Percentiles rank a stretch among this genome's conserved stretches.
These are phyloP conservation scores for Caradrina kadenii DNA, from an alignment of 2,888 invertebrate species.

Conservation along the genomic window DNA sequence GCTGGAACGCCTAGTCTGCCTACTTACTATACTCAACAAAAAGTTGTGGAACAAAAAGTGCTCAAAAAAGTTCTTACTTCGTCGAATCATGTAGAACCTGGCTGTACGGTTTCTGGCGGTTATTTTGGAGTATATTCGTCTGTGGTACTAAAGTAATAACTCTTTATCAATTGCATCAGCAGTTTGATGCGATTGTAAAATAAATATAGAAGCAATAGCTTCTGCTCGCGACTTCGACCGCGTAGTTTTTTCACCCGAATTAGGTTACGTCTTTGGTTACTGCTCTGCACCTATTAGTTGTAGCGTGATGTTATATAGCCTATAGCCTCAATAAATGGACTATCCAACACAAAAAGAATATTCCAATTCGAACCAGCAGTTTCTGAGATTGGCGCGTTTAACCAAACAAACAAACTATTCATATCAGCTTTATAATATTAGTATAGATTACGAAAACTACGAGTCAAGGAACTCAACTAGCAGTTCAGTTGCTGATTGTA, in stretches of 20 bases:
- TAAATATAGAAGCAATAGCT: slow-evolving; percentile 24
- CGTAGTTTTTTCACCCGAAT: no score
- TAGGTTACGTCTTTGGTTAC: no score
- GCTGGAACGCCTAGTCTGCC: no score
- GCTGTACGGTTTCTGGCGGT: neutral
- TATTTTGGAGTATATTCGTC: neutral
- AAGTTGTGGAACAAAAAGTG: slow-evolving; percentile 17
- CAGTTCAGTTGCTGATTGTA: neutral
- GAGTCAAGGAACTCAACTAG: slow-evolving; percentile 25
- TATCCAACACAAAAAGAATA: no score
- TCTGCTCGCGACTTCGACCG: no score
- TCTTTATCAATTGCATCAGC: slow-evolving; percentile 18
- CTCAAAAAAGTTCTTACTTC: slow-evolving; percentile 21
- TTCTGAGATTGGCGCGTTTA: no score
- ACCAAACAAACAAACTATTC: no score
- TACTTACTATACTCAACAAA: neutral
- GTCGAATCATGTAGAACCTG: neutral
- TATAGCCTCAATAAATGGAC: no score
- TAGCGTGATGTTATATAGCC: no score
- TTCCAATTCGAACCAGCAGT: no score
- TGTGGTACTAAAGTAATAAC: slow-evolving; percentile 3
- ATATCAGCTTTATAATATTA: no score
- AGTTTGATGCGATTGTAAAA: slow-evolving; percentile 9
- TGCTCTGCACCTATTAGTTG: no score
- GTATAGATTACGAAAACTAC: neutral